A percentile compares a stretch with the other conserved stretches of the same genome.
These are phyloP conservation scores for Heliconius cydno DNA, from an alignment of 2,888 invertebrate species.

Conservation along the genomic window DNA sequence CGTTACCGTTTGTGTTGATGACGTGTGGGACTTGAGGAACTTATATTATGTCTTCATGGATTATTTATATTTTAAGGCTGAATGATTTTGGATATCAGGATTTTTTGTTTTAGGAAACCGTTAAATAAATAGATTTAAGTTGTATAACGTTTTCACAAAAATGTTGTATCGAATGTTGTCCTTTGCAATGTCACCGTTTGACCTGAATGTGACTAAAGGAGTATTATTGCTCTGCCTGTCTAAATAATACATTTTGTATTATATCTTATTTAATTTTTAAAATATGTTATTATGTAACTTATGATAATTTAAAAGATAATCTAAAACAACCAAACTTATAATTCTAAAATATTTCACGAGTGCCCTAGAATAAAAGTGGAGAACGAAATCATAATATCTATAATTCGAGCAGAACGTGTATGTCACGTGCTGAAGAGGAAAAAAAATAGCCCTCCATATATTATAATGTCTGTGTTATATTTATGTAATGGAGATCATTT, in stretches of 20 bases:
- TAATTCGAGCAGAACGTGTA: background rate
- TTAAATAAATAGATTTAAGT: background rate
- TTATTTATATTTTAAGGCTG: slow-evolving; percentile 1
- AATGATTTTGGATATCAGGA: background rate
- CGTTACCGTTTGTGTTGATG: slow-evolving; percentile 59
- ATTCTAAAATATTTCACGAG: background rate
- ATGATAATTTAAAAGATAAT: no score
- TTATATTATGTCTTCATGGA: slow-evolving; percentile 5
- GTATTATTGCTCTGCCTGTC: background rate
- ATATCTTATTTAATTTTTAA: no score
- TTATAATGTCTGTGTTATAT: background rate
- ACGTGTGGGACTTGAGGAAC: slow-evolving; percentile 32
- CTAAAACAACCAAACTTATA: background rate
- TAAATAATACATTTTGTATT: no score
- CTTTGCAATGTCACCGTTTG: no score
- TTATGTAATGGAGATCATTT: background rate
- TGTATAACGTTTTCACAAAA: no score
- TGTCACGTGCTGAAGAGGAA: slow-evolving; percentile 1
- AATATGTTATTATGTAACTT: no score
- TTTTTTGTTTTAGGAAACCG: background rate
- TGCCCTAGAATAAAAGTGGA: background rate
- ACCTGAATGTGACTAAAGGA: no score
- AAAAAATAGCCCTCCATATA: slow-evolving; percentile 11
- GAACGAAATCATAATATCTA: background rate
- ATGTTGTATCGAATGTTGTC: no score